Conservation (phyloP, 2,888 invertebrate species). For the Sphinx pinastri region DNA sequence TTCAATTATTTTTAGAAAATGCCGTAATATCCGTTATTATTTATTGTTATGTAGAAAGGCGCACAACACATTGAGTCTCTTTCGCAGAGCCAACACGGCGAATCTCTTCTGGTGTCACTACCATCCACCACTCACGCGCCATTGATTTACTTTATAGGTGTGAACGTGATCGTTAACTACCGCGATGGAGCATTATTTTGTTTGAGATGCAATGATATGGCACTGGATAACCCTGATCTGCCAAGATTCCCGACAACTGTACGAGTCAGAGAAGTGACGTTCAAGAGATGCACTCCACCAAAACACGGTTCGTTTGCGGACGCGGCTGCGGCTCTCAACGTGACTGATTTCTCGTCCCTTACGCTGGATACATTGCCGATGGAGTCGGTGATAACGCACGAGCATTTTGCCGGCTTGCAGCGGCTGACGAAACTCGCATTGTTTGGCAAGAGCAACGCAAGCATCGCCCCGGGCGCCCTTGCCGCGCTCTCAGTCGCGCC, state of each 20-base stretch:
- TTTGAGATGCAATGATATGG: not conserved
- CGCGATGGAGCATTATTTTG: not conserved
- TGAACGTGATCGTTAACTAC: not conserved
- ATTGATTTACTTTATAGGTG: not conserved
- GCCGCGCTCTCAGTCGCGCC: constrained; percentile 28
- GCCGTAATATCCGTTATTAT: too few species aligned
- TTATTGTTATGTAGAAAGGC: too few species aligned
- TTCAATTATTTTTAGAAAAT: too few species aligned
- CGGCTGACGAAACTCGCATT: constrained; percentile 17
- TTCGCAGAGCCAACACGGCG: too few species aligned
- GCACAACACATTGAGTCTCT: too few species aligned
- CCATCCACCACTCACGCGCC: too few species aligned
- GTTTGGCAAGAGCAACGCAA: constrained; percentile 27
- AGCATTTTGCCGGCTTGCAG: constrained; percentile 31
- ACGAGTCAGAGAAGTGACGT: not conserved
- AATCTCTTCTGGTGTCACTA: too few species aligned
- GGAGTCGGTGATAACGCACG: constrained; percentile 28
- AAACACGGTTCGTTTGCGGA: constrained; percentile 12
- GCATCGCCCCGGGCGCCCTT: constrained; percentile 26
- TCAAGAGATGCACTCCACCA: not conserved
- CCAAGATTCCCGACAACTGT: constrained; percentile 1
- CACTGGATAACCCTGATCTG: not conserved
- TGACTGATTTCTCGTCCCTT: constrained; percentile 7
- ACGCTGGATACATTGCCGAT: constrained; percentile 21
- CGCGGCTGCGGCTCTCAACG: constrained; percentile 32